A percentile compares a stretch with the other conserved stretches of the same genome.
Evolutionary conservation across 2,113 vertebrate species (phyloP).

Genomic region (Suncus etruscus): DNA sequence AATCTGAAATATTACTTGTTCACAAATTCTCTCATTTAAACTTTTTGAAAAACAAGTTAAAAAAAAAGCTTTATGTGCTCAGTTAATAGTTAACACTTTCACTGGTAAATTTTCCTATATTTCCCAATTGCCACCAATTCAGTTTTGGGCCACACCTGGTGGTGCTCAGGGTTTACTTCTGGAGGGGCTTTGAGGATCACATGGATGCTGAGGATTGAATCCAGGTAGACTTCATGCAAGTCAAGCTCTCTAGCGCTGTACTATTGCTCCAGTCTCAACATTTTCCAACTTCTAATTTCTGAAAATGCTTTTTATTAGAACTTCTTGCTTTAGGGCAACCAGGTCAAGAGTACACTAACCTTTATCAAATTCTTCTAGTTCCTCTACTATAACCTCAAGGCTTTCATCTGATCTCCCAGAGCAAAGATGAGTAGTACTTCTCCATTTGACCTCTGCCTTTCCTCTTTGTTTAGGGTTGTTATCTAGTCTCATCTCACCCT

Average conservation of each 20-base stretch:
- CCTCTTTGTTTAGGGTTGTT: no score
- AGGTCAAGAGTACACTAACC: neutral
- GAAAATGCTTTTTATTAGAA: slow-evolving; percentile 23
- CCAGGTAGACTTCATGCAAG: no score
- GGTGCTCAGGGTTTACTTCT: no score
- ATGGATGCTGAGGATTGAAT: no score
- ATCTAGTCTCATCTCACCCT: neutral
- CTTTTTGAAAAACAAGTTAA: slow-evolving; percentile 49
- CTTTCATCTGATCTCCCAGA: slow-evolving; percentile 28
- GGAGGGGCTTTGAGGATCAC: no score
- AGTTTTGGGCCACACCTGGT: no score
- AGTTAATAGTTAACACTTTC: no score
- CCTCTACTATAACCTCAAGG: neutral
- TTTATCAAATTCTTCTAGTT: neutral
- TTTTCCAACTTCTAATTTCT: slow-evolving; percentile 22
- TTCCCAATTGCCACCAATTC: neutral
- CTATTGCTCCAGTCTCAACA: no score
- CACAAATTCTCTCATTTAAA: slow-evolving; percentile 35
- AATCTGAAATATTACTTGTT: slow-evolving; percentile 30
- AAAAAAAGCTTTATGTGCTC: no score
- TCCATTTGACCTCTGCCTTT: no score
- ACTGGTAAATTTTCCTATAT: slow-evolving; percentile 23
- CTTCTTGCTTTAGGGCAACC: slow-evolving; percentile 19
- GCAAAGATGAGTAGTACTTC: neutral
- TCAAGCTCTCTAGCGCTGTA: no score